Conservation (phyloP, 2,888 invertebrate genomes). For the Plagodis dolabraria region DNA sequence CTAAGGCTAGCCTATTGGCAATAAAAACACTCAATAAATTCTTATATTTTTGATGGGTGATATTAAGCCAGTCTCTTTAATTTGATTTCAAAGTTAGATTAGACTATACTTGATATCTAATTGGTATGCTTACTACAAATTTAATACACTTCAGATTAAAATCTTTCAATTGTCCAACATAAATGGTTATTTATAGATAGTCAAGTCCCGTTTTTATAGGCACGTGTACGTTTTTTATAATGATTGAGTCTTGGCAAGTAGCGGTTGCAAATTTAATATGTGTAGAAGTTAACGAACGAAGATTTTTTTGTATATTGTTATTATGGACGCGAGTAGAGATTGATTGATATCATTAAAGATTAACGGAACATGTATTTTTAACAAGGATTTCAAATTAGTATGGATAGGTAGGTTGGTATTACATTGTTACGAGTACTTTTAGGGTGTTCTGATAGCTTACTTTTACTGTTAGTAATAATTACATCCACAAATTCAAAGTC, state of each 20-base stretch:
- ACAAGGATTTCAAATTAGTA: background rate
- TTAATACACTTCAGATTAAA: constrained; percentile 8
- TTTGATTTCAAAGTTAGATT: no score
- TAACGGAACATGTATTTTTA: constrained; percentile 4
- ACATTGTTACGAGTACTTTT: no score
- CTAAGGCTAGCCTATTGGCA: no score
- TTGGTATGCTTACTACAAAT: no score
- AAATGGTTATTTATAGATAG: constrained; percentile 30
- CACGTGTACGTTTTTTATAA: constrained; percentile 24
- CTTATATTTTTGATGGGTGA: no score
- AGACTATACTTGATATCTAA: no score
- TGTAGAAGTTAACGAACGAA: constrained; percentile 20
- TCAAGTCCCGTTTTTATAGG: constrained; percentile 27
- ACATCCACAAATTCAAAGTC: no score
- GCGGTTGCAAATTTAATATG: constrained; percentile 3
- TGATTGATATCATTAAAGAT: constrained; percentile 13
- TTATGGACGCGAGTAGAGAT: constrained; percentile 1
- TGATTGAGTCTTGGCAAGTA: constrained; percentile 14
- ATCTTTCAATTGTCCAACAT: constrained; percentile 24
- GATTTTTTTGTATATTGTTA: constrained; percentile 6
- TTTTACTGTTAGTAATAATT: no score
- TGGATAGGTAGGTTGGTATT: no score
- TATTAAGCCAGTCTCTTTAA: no score
- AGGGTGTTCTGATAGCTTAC: no score
- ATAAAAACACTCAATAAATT: no score